Evolutionary conservation across 2,888 invertebrate species (phyloP).

Genomic region (Caenorhabditis sp.): DNA sequence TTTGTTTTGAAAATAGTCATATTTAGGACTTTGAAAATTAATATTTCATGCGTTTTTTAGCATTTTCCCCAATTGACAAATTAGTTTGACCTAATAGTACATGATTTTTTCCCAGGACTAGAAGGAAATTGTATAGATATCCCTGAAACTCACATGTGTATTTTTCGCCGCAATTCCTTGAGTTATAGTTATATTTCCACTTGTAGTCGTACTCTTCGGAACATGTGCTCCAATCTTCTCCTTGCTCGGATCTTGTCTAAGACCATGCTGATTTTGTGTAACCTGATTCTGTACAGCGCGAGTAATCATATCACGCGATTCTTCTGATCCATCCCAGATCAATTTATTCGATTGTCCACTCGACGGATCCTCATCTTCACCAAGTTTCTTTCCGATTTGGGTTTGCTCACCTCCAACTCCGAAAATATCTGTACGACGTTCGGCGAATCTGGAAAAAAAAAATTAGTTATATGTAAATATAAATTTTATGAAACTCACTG

Average conservation of each 20-base stretch:
- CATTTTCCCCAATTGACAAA: no score
- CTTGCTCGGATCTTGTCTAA: conserved; percentile 83
- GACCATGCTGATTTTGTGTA: conserved; percentile 58
- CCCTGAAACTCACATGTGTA: not conserved
- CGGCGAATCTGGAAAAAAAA: no score
- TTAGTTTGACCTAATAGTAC: no score
- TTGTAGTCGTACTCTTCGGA: conserved; percentile 77
- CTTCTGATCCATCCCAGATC: conserved; percentile 98
- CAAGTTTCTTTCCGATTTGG: conserved; percentile 95
- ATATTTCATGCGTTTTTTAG: no score
- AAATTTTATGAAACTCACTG: no score
- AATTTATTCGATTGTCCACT: conserved; percentile 50
- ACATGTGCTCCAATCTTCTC: conserved; percentile 85
- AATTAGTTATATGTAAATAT: no score
- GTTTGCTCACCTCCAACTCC: conserved; percentile 96
- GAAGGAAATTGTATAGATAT: no score
- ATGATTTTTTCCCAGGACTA: no score
- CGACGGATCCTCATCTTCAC: conserved; percentile 53
- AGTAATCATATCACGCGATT: conserved; percentile 81
- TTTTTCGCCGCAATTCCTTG: conserved; percentile 26
- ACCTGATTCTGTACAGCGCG: conserved; percentile 56
- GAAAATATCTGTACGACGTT: conserved; percentile 99
- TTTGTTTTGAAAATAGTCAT: no score
- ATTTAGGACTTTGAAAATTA: no score
- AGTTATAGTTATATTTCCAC: conserved; percentile 36